phyloP scores from a whole-genome alignment of 92 coral and sea anemone species.

The Muricea muricata region DNA sequence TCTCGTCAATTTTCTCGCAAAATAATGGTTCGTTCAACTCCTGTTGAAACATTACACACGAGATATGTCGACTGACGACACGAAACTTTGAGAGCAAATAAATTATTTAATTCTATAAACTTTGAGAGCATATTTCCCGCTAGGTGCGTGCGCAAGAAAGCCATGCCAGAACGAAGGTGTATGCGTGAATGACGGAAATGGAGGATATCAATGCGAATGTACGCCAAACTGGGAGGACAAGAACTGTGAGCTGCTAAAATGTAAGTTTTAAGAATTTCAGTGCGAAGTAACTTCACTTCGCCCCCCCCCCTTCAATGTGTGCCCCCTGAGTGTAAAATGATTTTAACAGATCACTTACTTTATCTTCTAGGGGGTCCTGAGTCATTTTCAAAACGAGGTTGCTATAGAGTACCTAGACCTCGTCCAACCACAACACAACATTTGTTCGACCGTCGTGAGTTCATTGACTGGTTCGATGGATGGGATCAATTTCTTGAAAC shows the following conservation, averaged over 20 bases:
- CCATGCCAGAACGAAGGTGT: slow-evolving; percentile 25
- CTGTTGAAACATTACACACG: too few relatives aligned
- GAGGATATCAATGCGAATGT: background rate
- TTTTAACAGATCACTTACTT: too few relatives aligned
- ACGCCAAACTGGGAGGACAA: slow-evolving; percentile 16
- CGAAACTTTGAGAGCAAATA: too few relatives aligned
- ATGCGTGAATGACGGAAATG: slow-evolving; percentile 3
- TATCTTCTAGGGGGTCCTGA: slow-evolving; percentile 29
- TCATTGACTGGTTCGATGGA: slow-evolving; percentile 23
- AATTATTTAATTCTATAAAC: too few relatives aligned
- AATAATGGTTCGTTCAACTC: too few relatives aligned
- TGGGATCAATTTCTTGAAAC: slow-evolving; percentile 28
- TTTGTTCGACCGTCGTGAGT: slow-evolving; percentile 29
- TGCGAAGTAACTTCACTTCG: too few relatives aligned
- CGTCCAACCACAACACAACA: background rate
- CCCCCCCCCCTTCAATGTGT: too few relatives aligned
- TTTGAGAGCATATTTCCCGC: background rate
- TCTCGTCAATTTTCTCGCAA: too few relatives aligned
- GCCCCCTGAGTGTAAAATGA: too few relatives aligned
- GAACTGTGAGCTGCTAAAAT: slow-evolving; percentile 5
- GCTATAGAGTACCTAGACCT: background rate
- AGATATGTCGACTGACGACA: too few relatives aligned
- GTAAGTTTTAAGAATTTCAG: too few relatives aligned
- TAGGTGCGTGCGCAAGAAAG: slow-evolving; percentile 18
- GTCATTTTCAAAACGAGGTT: slow-evolving; percentile 25